Evolutionary conservation across 2,797 vertebrate species (phyloP), one percentile per base, ranked within the genome.

Genomic region (Limnodromus scolopaceus): DNA sequence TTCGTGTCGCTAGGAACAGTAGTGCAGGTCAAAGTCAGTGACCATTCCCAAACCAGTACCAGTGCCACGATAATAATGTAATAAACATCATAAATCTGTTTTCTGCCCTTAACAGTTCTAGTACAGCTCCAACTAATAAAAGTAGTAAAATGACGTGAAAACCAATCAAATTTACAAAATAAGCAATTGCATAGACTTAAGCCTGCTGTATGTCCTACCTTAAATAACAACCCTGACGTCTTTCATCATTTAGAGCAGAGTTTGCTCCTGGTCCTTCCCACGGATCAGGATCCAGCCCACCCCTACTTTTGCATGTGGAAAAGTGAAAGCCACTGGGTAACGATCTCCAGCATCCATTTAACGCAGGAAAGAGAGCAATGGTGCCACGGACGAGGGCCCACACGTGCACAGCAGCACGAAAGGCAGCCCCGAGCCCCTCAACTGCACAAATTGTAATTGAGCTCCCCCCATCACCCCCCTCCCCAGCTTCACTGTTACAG

Each of bases 281-380:
- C 8, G 16, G 30, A 25, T 27, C 17, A 45, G 65, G 18, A 48
- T 46, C 9, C 1, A 3, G 13, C 19, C 25, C 16, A 20, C 2
- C 41, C 9, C 4, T 28, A 22, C 20, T 38, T 48, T 46, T n/a
- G 11, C 43, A 39, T 38, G 30, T 58, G 15, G 32, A 65, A 54
- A 64, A 80, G 54, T 10, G 22, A 58, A 58, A 61, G 11, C 18
- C 6, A 2, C 4, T 0, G 0, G 7, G 24, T 7, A 53, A 12
- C 0, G 7, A 28, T 19, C 48, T 43, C 34, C 30, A 41, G 48
- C 1, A 18, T 1, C 70, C 0, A 0, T 9, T 36, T 28, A 22
- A 28, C 7, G 4, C 5, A 7, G 60, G 8, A 12, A 10, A 27
- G 11, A 0, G 34, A 34, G 43, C 39, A 25, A 16, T 1, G 0